Base-by-base conservation (phyloP, 2,113 vertebrate species). In the Zingel zingel region DNA sequence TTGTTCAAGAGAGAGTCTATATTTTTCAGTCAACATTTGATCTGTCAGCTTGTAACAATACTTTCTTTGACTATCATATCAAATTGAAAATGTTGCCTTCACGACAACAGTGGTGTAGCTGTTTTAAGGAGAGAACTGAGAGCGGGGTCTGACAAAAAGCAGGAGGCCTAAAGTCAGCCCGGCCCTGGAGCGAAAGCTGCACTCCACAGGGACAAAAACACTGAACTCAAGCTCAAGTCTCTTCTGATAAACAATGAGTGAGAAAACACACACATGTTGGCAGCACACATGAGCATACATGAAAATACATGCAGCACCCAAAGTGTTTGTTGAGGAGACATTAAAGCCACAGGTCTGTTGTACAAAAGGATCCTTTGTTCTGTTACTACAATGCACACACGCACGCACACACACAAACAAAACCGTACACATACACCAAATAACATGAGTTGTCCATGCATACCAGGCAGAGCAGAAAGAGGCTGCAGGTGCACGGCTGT, bases 311-410 rank as follows among this genome's bases (percentile, higher is more conserved):
- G 51, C 67, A 71, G 68, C 43, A 5, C 36, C 74, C 53, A 77
- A 3, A 19, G 19, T 79, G 72, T 83, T 30, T 65, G 58, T 59
- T 51, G 61, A 82, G 79, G 79, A 91, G 84, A 83, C 27, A 11
- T 21, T 73, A 69, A 79, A 86, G 87, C 84, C 80, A 84, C 8
- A 6, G 79, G 82, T 67, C 74, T 72, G 69, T 73, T 81, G 33
- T 56, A 92, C 81, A 86, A 82, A 90, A 83, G 71, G 63, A 85
- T 81, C 69, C 84, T 92, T 92, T 93, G 90, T 92, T 89, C 81
- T 68, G 2, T 77, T 70, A 25, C 76, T 68, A 50, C 59, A 81
- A 74, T 30, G 65, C 68, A 77, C 57, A 80, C 51, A 57, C 54
- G 56, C 51, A 51, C 33, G 7, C 33, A 33, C 33, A 33, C 33